Percentiles rank a stretch among this genome's conserved stretches.
phyloP scores from a whole-genome alignment of 2,113 vertebrate species.

The Thunnus maccoyii region DNA sequence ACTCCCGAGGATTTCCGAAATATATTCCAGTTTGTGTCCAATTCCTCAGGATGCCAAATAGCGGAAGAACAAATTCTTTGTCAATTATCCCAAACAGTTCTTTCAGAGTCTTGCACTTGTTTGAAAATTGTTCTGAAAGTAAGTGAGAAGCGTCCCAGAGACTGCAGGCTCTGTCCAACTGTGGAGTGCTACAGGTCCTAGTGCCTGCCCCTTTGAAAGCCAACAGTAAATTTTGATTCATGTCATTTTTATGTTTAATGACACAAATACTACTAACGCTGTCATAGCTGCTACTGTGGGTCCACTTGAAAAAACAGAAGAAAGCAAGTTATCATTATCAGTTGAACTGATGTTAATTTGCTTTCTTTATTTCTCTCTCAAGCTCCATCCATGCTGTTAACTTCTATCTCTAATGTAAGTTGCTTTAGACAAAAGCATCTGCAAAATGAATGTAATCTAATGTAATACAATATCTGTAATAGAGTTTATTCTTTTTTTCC shows the following conservation, averaged over 20 bases:
- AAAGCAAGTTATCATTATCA: too few species aligned
- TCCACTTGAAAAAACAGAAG: too few species aligned
- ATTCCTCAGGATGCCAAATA: constrained; percentile 55
- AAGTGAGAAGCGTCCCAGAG: constrained; percentile 67
- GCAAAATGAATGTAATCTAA: too few species aligned
- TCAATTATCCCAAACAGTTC: constrained; percentile 70
- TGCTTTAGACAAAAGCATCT: too few species aligned
- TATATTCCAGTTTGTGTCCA: constrained; percentile 73
- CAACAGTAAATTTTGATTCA: not conserved
- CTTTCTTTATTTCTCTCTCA: not conserved
- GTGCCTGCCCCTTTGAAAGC: constrained; percentile 55
- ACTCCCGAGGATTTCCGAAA: constrained; percentile 48
- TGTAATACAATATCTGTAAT: too few species aligned
- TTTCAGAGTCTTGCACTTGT: constrained; percentile 78
- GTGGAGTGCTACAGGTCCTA: constrained; percentile 80
- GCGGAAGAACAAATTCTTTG: constrained; percentile 29
- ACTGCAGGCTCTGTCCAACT: constrained; percentile 47
- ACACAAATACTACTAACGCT: too few species aligned
- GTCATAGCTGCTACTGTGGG: not conserved
- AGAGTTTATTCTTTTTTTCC: too few species aligned
- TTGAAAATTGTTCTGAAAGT: constrained; percentile 83
- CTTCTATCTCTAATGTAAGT: too few species aligned
- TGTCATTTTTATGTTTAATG: constrained; percentile 4
- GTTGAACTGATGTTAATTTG: too few species aligned
- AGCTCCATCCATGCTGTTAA: not conserved